Base-by-base conservation (phyloP, 1,140 invertebrate genomes). In the Leucophenga varia region DNA sequence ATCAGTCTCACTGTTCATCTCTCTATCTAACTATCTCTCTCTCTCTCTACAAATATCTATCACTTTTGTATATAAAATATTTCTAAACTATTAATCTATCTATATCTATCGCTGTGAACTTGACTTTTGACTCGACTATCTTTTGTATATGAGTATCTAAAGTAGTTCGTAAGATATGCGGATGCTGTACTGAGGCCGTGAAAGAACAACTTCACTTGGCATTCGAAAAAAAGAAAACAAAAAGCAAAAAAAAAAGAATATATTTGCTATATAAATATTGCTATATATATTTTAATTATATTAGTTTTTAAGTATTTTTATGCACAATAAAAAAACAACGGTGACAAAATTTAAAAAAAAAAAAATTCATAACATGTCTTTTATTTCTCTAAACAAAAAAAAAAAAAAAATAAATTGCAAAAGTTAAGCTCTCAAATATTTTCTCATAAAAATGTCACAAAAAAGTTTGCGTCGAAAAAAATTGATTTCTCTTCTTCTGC, bases 291-390 rank as follows among this genome's bases (percentile, higher is more conserved):
- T 52, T 65, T 64, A 67, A 64, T 58, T 72, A 68, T 69, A 57
- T 56, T 72, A 72, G 60, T 14, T 25, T 51, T 14, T 72, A 72
- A 72, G 64, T 69, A 72, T 55, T 65, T 64, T 43, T 72, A 68
- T 72, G 61, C 69, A 64, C 61, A 65, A 71, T 68, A 64, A 68
- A 54, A 72, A 72, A 72, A 72, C 55, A 69, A 72, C 69, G 69
- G 69, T 72, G 69, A 72, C 69, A 72, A 72, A 72, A 72, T 72
- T 72, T 65, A 59, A 43, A 68, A 71, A 71, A 71, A 68, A 70
- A 70, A 56, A 42, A 22, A 30, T 8, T 8, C 7, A 30, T 8
- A 30, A 30, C 7, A 30, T 9, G 18, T 17, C 19, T 6, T 48
- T 14, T 28, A 36, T 49, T 38, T 52, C 40, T 3, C 8, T 38